phyloP scores from a whole-genome alignment of 2,797 vertebrate species.

The Cyclura pinguis region DNA sequence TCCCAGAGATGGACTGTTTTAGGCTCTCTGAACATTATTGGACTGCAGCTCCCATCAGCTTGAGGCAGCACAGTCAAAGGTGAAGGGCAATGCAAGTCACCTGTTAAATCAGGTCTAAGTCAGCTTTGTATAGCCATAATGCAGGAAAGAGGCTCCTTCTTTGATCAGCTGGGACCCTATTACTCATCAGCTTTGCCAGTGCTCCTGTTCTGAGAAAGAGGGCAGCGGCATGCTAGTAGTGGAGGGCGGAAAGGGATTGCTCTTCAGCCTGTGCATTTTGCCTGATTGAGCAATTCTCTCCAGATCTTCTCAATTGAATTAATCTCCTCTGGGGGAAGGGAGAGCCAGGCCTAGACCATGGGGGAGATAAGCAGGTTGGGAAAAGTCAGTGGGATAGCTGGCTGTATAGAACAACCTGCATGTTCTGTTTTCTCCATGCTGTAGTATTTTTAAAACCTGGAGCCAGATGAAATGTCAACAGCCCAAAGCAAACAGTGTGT shows the following conservation, averaged over 20 bases:
- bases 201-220: not conserved
- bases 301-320: too few species aligned
- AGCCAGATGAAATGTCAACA: constrained; percentile 22
- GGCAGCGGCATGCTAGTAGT: too few species aligned
- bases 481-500: not conserved
- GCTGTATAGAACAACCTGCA: not conserved
- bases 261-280: too few species aligned
- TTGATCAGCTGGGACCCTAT: not conserved
- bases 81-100: not conserved
- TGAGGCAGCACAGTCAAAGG: too few species aligned
- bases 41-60: too few species aligned
- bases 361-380: not conserved
- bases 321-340: not conserved
- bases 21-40: too few species aligned
- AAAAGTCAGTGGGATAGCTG: not conserved
- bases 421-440: not conserved
- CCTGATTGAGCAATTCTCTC: not conserved
- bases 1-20: too few species aligned
- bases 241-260: too few species aligned
- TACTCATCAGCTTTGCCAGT: not conserved
- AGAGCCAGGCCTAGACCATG: not conserved
- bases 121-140: not conserved
- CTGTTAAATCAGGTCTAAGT: not conserved
- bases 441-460: not conserved
- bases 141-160: not conserved